Evolutionary conservation across 2,888 invertebrate genomes (phyloP), one percentile per base, ranked within the genome.

Genomic region (Cartodere bifasciata): DNA sequence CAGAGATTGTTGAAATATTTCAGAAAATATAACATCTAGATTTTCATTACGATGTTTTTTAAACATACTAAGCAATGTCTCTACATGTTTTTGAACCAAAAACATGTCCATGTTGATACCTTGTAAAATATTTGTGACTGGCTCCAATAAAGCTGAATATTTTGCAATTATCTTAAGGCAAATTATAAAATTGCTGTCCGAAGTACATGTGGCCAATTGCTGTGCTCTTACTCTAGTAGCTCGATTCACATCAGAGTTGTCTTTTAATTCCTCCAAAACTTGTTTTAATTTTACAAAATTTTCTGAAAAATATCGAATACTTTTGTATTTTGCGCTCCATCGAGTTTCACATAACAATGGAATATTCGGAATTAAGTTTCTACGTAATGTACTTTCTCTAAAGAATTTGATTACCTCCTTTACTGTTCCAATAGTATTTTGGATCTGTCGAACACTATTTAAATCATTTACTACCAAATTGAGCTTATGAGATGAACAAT

Each of bases 381-480:
- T 36, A 23, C 16, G 37, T 38, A 27, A 35, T 35, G 32, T 29
- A 34, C 37, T 38, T 30, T 42, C 39, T 35, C 42, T 28, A 28
- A 45, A 45, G 40, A 45, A 40, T 15, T 16, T 37, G 6, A 43
- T 43, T 10, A 41, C 38, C 26, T 43, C 45, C 31, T 46, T 45
- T 10, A 43, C 31, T 6, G 42, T 42, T 22, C 28, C 43, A 20
- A 43, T 37, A 16, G 41, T 36, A 31, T 49, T 47, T 25, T 41
- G 32, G 21, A 45, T 37, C 40, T 47, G 43, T 7, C 35, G 37
- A 9, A 48, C 32, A 22, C 5, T 16, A 30, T 40, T 47, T 11
- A 39, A 22, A 37, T 49, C 45, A 37, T 47, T 48, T 17, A 46
- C 34, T 2, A 45, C 45, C 13, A 50, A 40, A 42, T 49, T 49